These are phyloP conservation scores for Hemistola chrysoprasaria DNA, from an alignment of 2,888 invertebrate genomes.

Conservation along the genomic window DNA sequence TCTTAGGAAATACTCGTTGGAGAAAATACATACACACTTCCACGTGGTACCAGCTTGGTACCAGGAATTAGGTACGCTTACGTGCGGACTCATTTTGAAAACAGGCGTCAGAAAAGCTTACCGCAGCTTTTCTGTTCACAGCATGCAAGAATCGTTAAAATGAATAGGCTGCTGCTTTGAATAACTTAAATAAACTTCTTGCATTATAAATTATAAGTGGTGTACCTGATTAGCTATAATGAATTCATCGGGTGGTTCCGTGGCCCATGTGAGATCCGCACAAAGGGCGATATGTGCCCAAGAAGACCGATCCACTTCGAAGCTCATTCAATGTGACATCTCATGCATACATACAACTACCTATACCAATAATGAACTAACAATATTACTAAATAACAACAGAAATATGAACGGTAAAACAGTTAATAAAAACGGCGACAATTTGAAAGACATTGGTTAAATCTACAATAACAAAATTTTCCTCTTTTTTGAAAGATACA, in stretches of 20 bases:
- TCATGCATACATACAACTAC: slow-evolving; percentile 70
- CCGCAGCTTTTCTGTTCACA: no score
- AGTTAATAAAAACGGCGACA: slow-evolving; percentile 76
- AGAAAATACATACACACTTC: no score
- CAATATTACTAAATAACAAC: slow-evolving; percentile 72
- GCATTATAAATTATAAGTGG: no score
- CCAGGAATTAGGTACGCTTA: no score
- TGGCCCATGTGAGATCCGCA: slow-evolving; percentile 78
- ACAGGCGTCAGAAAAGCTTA: no score
- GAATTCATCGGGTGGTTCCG: slow-evolving; percentile 75
- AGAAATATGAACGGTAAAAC: slow-evolving; percentile 73
- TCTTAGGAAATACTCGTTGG: no score
- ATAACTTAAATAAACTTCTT: no score
- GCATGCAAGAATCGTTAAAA: no score
- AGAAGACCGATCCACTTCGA: slow-evolving; percentile 77
- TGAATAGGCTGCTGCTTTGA: no score
- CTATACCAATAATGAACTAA: slow-evolving; percentile 69
- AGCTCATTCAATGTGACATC: slow-evolving; percentile 81
- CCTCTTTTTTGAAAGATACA: slow-evolving; percentile 72
- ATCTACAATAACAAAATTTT: slow-evolving; percentile 79
- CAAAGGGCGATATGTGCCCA: slow-evolving; percentile 80
- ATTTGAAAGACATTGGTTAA: slow-evolving; percentile 79
- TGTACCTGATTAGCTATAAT: slow-evolving; percentile 75
- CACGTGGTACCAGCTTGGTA: no score
- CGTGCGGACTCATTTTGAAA: no score